phyloP scores from a whole-genome alignment of 2,797 vertebrate species.

The Tympanoctomys barrerae region DNA sequence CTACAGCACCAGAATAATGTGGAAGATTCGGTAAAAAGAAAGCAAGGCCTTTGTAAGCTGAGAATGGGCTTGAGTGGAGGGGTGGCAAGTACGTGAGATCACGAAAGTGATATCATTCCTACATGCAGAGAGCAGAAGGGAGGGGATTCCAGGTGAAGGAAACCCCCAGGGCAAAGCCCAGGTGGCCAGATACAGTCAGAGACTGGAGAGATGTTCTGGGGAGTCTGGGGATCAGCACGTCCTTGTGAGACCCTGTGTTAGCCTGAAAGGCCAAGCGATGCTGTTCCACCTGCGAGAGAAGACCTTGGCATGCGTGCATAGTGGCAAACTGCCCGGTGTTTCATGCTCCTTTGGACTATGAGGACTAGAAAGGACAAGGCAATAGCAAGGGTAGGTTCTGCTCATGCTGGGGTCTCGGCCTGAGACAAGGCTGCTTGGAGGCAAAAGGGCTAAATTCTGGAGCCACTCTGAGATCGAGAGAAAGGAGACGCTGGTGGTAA shows the following conservation, averaged over 20 bases:
- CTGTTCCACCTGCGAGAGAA: not conserved
- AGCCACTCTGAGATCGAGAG: not conserved
- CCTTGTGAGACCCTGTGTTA: not conserved
- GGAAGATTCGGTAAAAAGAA: not conserved
- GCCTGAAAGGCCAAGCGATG: not conserved
- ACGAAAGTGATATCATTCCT: not conserved
- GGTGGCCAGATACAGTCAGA: not conserved
- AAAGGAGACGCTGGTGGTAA: not conserved
- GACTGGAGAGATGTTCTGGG: not conserved
- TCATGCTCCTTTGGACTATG: not conserved
- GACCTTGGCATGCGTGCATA: accelerated
- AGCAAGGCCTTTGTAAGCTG: not conserved
- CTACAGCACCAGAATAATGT: not conserved
- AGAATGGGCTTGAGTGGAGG: not conserved
- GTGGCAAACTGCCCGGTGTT: accelerated
- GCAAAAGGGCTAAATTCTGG: not conserved
- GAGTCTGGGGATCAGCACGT: too few species aligned
- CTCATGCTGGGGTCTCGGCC: not conserved
- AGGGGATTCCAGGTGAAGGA: not conserved
- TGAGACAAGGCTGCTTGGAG: not conserved
- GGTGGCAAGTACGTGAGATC: not conserved
- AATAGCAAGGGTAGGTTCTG: not conserved
- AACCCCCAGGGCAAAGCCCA: not conserved
- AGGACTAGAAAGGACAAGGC: not conserved
- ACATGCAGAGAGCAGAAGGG: not conserved